Base-by-base conservation (phyloP, 2,888 invertebrate species). In the Drosophila robusta region DNA sequence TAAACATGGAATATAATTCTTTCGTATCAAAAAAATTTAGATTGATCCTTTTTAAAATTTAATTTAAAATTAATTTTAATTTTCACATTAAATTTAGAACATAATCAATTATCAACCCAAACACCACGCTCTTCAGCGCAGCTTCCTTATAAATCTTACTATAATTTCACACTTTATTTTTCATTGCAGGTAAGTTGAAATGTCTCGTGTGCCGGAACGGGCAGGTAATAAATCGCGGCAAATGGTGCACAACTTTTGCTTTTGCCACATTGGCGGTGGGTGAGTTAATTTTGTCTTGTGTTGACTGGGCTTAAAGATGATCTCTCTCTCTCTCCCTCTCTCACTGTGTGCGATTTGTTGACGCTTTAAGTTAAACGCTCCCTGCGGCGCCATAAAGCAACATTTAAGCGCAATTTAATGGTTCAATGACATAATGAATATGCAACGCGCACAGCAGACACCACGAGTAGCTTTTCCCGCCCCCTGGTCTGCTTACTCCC, bases 401-500 rank as follows among this genome's bases (percentile, higher is more conserved):
- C 83, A 79, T 76, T 89, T 89, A 89, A 89, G 82, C 68, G 75
- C 80, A 88, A 85, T 90, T 90, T 84, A 88, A 88, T 84, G 87
- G 89, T 89, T 90, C 89, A 90, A 90, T 89, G 90, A 84, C 89
- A 89, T 90, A 88, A 90, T 89, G 89, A 89, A 90, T 90, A 87
- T 87, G 83, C 83, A 85, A 86, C 60, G 60, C 69, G 51, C 69
- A 63, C 49, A 67, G 72, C 61, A 47, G 62, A 62, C 11, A 46
- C 16, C 6, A 39, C 54, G 2, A 54, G 46, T 46, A 51, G 49
- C 14, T 42, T 24, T 39, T 12, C 12, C 34, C 39, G 5, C n/a
- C 29, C 45, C 9, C 29, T 29, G 8, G 24, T 32, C 18, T 22
- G 45, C 65, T 62, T 61, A 55, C 78, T 81, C 44, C 45, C 56